Base-by-base conservation (phyloP, 1,140 invertebrate species). In the Stenopsyche tienmushanensis region DNA sequence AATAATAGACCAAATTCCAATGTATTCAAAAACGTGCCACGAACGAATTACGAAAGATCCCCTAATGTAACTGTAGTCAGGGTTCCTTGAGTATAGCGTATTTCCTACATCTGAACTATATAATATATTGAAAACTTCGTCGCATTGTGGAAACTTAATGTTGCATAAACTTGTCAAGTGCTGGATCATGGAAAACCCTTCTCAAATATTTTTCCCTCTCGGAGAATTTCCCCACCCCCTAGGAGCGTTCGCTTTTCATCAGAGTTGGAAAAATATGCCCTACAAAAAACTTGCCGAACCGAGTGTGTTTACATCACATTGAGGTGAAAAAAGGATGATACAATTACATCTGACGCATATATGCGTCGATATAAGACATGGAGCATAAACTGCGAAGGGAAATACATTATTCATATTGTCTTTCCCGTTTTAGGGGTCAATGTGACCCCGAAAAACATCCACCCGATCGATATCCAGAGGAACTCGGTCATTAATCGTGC, bases 81-180 rank as follows among this genome's bases (percentile, higher is more conserved):
- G 13, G 29, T 34, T 34, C 29, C 13, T 34, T 13, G 5, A 13
- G 13, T 34, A 13, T 13, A 13, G 29, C 13, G 29, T 34, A 34
- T 34, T 34, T 34, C 13, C 29, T n/a, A n/a, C n/a, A n/a, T n/a
- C 44, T 18, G 44, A 15, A 47, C 18, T 20, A 47, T 47, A 47
- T 47, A 47, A 47, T 20, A 47, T 47, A 47, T 47, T 47, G 18
- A 57, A 45, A 66, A 66, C 52, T 66, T 47, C 18, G 47, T 62
- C 57, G 41, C 65, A 66, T 70, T 70, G 64, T 64, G 42, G 50
- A 66, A 66, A 66, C 55, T 66, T 70, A 70, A 70, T 70, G 68
- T 70, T 70, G 68, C 68, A 64, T 70, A 57, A 70, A 66, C 64
- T 70, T 70, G 68, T 70, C 68, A 66, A 66, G 67, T 52, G 45